Evolutionary conservation across 2,113 vertebrate species (phyloP), one percentile per base, ranked within the genome.

Genomic region (Athene noctua): DNA sequence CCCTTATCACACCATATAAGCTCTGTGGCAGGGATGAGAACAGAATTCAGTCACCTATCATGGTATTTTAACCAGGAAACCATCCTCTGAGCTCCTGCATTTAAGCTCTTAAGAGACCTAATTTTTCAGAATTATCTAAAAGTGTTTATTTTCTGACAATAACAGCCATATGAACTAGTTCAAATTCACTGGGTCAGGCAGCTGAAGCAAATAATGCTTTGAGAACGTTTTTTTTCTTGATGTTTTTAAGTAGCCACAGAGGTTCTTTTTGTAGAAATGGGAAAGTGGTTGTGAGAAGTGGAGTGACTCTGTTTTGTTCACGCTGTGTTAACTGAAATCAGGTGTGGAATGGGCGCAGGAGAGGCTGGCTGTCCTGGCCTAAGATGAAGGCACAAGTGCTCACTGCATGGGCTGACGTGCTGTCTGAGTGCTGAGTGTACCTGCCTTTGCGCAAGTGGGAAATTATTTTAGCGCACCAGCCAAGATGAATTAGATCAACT

Each of bases 291-390:
- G 51, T 21, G 63, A 34, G 83, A 47, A 54, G 40, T 10, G 21
- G 51, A 38, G 49, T 54, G 40, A 34, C 20, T n/a, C 26, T 57
- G 21, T n/a, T 62, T 30, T 62, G 22, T 70, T 75, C 6, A 2
- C 5, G 9, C 46, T 71, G 34, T 36, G 34, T n/a, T 19, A 36
- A 4, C 65, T 63, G 46, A 42, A 57, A 2, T 17, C 36, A 9
- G 38, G 30, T 20, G 30, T 72, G 36, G 34, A 30, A 9, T 0
- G 7, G 59, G 75, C 51, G 27, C 1, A 0, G 7, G 13, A 58
- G 70, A 23, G 46, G 9, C 70, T 59, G 68, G 21, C 44, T 38
- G 3, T 34, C 42, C 75, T 52, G 73, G 12, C 59, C 40, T 9
- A 6, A 47, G 46, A 11, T 47, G 46, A 47, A 21, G 58, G 67